Percentiles rank a stretch among this genome's conserved stretches.
phyloP scores from a whole-genome alignment of 2,888 invertebrate genomes.

The Argyra leucocephala region DNA sequence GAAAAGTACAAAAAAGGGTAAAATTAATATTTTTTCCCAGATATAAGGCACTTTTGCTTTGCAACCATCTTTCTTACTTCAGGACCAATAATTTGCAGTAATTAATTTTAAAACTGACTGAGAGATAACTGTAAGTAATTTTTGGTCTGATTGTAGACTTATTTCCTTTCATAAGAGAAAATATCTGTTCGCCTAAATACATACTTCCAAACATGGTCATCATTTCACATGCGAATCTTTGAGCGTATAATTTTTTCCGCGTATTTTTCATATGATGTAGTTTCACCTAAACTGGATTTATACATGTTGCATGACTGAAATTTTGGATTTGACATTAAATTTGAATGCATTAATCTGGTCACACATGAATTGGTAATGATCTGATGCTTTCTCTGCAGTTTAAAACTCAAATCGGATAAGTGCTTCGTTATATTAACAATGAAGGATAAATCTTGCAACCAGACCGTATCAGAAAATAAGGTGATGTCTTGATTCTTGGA shows the following conservation, averaged over 20 bases:
- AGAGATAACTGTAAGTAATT: slow-evolving; percentile 11
- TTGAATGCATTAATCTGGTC: slow-evolving; percentile 24
- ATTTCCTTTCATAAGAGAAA: slow-evolving; percentile 17
- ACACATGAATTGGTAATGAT: slow-evolving; percentile 24
- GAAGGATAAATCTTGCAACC: slow-evolving; percentile 20
- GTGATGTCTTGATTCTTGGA: slow-evolving; percentile 15
- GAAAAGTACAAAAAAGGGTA: not conserved
- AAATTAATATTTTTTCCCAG: slow-evolving; percentile 4
- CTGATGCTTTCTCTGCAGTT: slow-evolving; percentile 22
- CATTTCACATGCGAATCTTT: no score
- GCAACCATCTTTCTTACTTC: slow-evolving; percentile 10
- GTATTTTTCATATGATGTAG: slow-evolving; percentile 20
- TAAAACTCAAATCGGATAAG: slow-evolving; percentile 21
- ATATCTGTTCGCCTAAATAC: slow-evolving; percentile 18
- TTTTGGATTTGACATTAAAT: slow-evolving; percentile 20
- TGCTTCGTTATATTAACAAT: slow-evolving; percentile 19
- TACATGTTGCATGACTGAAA: slow-evolving; percentile 21
- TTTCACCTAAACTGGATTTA: slow-evolving; percentile 19
- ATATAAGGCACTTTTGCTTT: slow-evolving; percentile 5
- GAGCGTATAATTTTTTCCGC: no score
- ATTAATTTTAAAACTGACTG: slow-evolving; percentile 9
- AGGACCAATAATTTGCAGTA: slow-evolving; percentile 11
- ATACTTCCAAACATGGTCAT: slow-evolving; percentile 21
- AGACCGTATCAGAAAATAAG: slow-evolving; percentile 15
- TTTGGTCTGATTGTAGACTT: slow-evolving; percentile 1